Percentiles rank a stretch among this genome's conserved stretches.
phyloP scores from a whole-genome alignment of 2,888 invertebrate genomes.

The Thera obeliscata region DNA sequence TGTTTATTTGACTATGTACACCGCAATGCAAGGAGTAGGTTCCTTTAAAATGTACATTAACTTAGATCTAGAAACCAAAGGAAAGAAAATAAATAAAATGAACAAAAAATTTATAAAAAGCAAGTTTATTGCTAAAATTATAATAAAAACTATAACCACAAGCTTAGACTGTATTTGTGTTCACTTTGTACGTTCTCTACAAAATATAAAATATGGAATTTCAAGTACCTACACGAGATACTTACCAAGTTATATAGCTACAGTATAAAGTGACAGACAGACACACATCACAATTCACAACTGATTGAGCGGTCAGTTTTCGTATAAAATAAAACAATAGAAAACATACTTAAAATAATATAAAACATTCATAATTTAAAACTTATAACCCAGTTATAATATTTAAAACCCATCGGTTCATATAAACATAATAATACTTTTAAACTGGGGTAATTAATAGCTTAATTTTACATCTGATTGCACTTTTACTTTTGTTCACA shows the following conservation, averaged over 20 bases:
- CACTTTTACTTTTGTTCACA: slow-evolving; percentile 74
- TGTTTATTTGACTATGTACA: slow-evolving; percentile 66
- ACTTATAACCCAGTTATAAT: slow-evolving; percentile 83
- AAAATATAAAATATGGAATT: slow-evolving; percentile 63
- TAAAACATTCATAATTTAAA: slow-evolving; percentile 82
- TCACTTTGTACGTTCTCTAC: slow-evolving; percentile 79
- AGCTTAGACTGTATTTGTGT: slow-evolving; percentile 69
- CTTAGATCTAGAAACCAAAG: slow-evolving; percentile 56
- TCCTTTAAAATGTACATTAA: slow-evolving; percentile 77
- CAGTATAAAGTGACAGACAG: slow-evolving; percentile 50
- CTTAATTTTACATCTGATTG: slow-evolving; percentile 82
- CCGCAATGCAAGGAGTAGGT: slow-evolving; percentile 83
- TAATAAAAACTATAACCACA: slow-evolving; percentile 81
- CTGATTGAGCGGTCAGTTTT: slow-evolving; percentile 66
- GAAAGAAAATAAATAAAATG: slow-evolving; percentile 70
- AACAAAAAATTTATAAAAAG: slow-evolving; percentile 75
- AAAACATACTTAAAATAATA: slow-evolving; percentile 79
- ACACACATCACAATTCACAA: slow-evolving; percentile 55
- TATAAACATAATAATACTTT: slow-evolving; percentile 85
- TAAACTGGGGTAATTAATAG: slow-evolving; percentile 78
- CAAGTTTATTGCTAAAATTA: slow-evolving; percentile 84
- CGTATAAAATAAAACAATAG: slow-evolving; percentile 69
- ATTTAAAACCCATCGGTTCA: slow-evolving; percentile 82
- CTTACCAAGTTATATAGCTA: slow-evolving; percentile 38
- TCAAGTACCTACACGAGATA: slow-evolving; percentile 40